Evolutionary conservation across 2,888 invertebrate species (phyloP).

Genomic region (Platycheirus rosarum): DNA sequence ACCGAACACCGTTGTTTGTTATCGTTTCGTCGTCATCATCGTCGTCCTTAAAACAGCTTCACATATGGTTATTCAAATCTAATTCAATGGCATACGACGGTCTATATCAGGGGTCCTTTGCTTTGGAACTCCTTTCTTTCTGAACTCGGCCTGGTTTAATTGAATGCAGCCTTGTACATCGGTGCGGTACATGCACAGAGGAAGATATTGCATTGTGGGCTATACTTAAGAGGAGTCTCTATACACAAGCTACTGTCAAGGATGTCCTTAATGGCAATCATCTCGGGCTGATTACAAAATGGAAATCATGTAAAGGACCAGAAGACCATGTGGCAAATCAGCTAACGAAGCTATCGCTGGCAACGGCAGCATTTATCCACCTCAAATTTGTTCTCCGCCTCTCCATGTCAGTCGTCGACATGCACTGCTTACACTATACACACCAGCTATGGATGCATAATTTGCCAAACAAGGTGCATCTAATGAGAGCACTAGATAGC

Average conservation of each 20-base stretch:
- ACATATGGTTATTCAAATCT: constrained; percentile 65
- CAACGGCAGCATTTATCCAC: neutral
- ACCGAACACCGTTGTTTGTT: neutral
- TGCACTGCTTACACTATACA: constrained; percentile 11
- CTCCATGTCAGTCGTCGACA: neutral
- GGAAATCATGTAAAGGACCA: constrained; percentile 55
- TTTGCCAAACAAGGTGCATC: constrained; percentile 68
- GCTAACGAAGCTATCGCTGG: constrained; percentile 52
- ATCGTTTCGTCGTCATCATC: neutral
- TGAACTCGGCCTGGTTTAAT: constrained; percentile 37
- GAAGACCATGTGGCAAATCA: constrained; percentile 62
- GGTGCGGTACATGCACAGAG: neutral
- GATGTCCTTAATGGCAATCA: constrained; percentile 72
- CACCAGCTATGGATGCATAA: constrained; percentile 62
- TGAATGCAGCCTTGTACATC: constrained; percentile 44
- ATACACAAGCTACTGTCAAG: constrained; percentile 51
- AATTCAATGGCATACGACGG: constrained; percentile 63
- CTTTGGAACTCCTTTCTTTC: constrained; percentile 10
- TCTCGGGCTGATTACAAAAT: constrained; percentile 72
- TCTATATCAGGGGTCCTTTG: constrained; percentile 29
- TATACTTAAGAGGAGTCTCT: no score
- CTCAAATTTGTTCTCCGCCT: neutral
- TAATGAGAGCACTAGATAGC: constrained; percentile 57
- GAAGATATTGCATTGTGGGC: neutral
- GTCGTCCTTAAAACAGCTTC: constrained; percentile 39